phyloP scores from a whole-genome alignment of 2,113 vertebrate genomes.

The Centropristis striata region DNA sequence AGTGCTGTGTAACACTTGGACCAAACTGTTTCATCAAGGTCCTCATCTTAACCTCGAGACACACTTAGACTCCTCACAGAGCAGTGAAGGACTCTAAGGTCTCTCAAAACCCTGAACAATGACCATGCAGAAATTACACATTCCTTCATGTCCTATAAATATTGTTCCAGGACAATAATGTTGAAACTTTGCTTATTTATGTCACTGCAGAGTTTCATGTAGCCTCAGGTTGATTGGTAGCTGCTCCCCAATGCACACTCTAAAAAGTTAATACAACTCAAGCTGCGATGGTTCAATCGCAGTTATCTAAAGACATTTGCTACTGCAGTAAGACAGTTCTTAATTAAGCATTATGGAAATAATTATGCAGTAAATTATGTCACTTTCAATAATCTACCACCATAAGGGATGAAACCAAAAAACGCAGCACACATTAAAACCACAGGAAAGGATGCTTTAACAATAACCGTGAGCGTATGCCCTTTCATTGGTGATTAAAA shows the following conservation, averaged over 20 bases:
- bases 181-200: not conserved
- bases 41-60: too few relatives aligned
- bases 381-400: not conserved
- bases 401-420: conserved; percentile 5
- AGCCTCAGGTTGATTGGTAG: conserved; percentile 1
- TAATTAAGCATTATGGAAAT: conserved; percentile 1
- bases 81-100: too few relatives aligned
- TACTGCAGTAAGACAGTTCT: not conserved
- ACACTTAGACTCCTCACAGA: too few relatives aligned
- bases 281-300: conserved; percentile 1
- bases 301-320: conserved; percentile 1
- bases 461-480: not conserved
- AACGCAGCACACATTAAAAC: not conserved
- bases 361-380: not conserved
- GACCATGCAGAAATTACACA: too few relatives aligned
- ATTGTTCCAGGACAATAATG: too few relatives aligned
- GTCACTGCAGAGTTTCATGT: conserved; percentile 27
- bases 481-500: not conserved
- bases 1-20: too few relatives aligned
- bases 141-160: too few relatives aligned
- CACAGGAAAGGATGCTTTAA: not conserved
- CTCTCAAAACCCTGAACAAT: too few relatives aligned
- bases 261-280: conserved; percentile 24
- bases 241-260: conserved; percentile 26
- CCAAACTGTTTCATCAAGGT: too few relatives aligned